A percentile compares a stretch with the other conserved stretches of the same genome.
Evolutionary conservation across 2,797 vertebrate species (phyloP).

Genomic region (Acanthurus tractus): DNA sequence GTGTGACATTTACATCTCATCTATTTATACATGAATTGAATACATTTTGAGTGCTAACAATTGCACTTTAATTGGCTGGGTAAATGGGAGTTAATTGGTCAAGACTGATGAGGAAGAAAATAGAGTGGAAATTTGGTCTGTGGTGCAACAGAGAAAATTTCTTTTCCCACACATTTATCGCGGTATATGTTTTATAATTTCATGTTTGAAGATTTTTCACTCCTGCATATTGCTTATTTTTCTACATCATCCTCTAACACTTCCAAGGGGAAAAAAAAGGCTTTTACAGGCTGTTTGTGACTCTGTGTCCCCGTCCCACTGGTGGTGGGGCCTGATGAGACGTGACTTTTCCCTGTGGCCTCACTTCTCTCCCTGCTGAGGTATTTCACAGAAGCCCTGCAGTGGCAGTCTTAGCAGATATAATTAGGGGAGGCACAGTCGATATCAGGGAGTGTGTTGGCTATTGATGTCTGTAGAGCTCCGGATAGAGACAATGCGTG

Average conservation of each 20-base stretch:
- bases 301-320: slow-evolving; percentile 24
- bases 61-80: neutral
- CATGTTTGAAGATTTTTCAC: neutral
- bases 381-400: slow-evolving; percentile 84
- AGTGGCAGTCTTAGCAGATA: slow-evolving; percentile 74
- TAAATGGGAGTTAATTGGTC: neutral
- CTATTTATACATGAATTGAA: neutral
- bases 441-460: slow-evolving; percentile 74
- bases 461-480: slow-evolving; percentile 62
- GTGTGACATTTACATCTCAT: neutral
- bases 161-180: neutral
- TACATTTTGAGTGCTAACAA: neutral
- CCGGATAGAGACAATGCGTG: slow-evolving; percentile 8
- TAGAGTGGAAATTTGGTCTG: neutral
- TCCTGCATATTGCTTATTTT: slow-evolving; percentile 1
- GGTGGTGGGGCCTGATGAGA: slow-evolving; percentile 49
- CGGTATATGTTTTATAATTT: neutral
- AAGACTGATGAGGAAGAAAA: neutral
- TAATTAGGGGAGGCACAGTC: slow-evolving; percentile 82
- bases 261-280: slow-evolving; percentile 1
- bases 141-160: neutral
- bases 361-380: slow-evolving; percentile 81
- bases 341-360: slow-evolving; percentile 65
- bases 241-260: neutral
- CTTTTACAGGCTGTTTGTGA: slow-evolving; percentile 8